These are phyloP conservation scores for Eubasilissa regina DNA, from an alignment of 1,140 invertebrate genomes.

Conservation along the genomic window DNA sequence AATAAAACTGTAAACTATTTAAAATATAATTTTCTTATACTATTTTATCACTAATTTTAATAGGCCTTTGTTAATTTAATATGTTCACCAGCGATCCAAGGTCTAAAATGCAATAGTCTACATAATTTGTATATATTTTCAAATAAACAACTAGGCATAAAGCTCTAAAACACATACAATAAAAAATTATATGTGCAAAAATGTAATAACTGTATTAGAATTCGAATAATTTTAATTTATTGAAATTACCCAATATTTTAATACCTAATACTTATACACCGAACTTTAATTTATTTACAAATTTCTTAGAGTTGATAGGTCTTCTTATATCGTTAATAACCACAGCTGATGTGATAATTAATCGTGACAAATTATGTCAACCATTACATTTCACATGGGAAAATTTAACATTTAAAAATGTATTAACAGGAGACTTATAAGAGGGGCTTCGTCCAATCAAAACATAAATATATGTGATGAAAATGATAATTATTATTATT, in stretches of 20 bases:
- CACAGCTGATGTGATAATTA: neutral
- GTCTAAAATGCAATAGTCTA: neutral
- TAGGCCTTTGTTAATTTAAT: neutral
- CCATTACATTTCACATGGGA: neutral
- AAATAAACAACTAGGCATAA: slow-evolving; percentile 54
- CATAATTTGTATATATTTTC: slow-evolving; percentile 17
- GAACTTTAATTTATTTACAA: slow-evolving; percentile 19
- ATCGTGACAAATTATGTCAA: neutral
- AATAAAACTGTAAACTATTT: neutral
- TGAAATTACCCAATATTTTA: slow-evolving; percentile 6
- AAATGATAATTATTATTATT: neutral
- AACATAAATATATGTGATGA: neutral
- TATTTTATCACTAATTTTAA: slow-evolving; percentile 37
- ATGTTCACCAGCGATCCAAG: neutral
- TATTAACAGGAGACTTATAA: neutral
- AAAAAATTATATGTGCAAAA: slow-evolving; percentile 45
- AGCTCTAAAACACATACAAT: slow-evolving; percentile 51
- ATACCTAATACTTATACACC: slow-evolving; percentile 8
- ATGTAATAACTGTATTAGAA: slow-evolving; percentile 39
- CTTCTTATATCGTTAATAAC: neutral
- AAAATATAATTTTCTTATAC: slow-evolving; percentile 6
- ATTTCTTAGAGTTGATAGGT: slow-evolving; percentile 2
- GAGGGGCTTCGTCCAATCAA: no score
- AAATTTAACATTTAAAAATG: neutral
- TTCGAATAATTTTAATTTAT: slow-evolving; percentile 21